Evolutionary conservation across 1,140 invertebrate species (phyloP).

Genomic region (Bursaphelenchus mucronatus): DNA sequence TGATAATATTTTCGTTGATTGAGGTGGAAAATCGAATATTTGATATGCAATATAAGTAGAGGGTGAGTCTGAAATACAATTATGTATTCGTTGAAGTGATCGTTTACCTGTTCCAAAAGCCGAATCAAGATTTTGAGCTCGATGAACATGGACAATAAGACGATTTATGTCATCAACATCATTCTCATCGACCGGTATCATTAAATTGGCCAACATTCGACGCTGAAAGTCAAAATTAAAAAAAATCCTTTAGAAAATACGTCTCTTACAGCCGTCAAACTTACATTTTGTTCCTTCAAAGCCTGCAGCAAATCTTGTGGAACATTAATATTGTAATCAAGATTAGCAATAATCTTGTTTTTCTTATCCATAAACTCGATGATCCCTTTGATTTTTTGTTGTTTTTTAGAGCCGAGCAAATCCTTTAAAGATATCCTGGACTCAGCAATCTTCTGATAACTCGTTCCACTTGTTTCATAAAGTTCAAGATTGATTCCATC

Average conservation of each 20-base stretch:
- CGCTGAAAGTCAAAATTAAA: constrained; percentile 24
- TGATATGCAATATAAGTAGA: constrained; percentile 45
- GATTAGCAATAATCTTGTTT: constrained; percentile 19
- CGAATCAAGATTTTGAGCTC: constrained; percentile 17
- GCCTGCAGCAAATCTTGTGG: constrained; percentile 39
- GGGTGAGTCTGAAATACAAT: constrained; percentile 14
- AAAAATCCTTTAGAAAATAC: neutral
- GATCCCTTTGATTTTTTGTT: constrained; percentile 23
- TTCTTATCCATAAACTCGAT: constrained; percentile 7
- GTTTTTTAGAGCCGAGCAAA: constrained; percentile 30
- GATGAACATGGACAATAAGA: constrained; percentile 41
- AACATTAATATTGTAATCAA: constrained; percentile 35
- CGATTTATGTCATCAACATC: constrained; percentile 11
- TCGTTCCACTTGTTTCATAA: constrained; percentile 33
- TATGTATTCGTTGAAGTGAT: neutral
- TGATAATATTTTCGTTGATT: constrained; percentile 26
- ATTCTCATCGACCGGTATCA: constrained; percentile 30
- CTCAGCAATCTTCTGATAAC: constrained; percentile 26
- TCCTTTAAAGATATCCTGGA: constrained; percentile 21
- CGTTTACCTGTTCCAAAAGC: neutral
- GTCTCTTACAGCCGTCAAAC: neutral
- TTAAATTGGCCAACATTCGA: constrained; percentile 29
- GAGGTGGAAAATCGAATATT: constrained; percentile 45
- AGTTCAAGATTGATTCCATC: constrained; percentile 47
- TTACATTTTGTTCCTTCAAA: constrained; percentile 44